A percentile compares a stretch with the other conserved stretches of the same genome.
Conservation (phyloP, 2,888 invertebrate genomes). For the Eilema sororculum region DNA sequence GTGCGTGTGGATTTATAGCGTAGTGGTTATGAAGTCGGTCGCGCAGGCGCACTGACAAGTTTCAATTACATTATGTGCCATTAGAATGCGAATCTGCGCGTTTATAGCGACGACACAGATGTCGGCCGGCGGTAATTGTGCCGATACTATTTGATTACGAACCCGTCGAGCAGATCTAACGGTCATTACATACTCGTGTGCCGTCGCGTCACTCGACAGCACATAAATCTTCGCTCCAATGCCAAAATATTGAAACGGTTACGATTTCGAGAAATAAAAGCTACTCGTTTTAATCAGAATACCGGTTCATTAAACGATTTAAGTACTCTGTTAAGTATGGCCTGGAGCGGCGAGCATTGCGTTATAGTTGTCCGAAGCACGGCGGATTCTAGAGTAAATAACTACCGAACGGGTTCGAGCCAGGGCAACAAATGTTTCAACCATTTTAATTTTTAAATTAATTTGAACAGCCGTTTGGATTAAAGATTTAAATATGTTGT, state of each 20-base stretch:
- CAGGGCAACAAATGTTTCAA: not conserved
- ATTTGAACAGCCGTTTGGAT: not conserved
- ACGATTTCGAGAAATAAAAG: constrained; percentile 26
- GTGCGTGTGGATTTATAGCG: not conserved
- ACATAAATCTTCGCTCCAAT: constrained; percentile 35
- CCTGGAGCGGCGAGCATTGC: constrained; percentile 13
- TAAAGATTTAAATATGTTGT: not conserved
- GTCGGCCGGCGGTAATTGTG: constrained; percentile 33
- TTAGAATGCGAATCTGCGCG: constrained; percentile 29
- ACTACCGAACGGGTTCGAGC: not conserved
- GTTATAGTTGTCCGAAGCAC: constrained; percentile 8
- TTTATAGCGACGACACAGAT: constrained; percentile 23
- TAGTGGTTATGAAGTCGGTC: not conserved
- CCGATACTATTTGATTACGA: constrained; percentile 46
- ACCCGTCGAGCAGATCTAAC: constrained; percentile 31
- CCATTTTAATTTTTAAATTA: constrained; percentile 4
- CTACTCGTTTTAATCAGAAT: constrained; percentile 27
- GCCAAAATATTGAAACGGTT: constrained; percentile 46
- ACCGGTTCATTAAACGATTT: constrained; percentile 25
- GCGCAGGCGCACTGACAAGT: constrained; percentile 1
- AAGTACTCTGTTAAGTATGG: constrained; percentile 21
- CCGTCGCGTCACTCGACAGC: constrained; percentile 16
- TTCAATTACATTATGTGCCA: constrained; percentile 40
- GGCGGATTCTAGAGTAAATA: constrained; percentile 14
- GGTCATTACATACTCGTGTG: constrained; percentile 12